phyloP scores from a whole-genome alignment of 1,140 invertebrate species.

The Ridgeia piscesae region DNA sequence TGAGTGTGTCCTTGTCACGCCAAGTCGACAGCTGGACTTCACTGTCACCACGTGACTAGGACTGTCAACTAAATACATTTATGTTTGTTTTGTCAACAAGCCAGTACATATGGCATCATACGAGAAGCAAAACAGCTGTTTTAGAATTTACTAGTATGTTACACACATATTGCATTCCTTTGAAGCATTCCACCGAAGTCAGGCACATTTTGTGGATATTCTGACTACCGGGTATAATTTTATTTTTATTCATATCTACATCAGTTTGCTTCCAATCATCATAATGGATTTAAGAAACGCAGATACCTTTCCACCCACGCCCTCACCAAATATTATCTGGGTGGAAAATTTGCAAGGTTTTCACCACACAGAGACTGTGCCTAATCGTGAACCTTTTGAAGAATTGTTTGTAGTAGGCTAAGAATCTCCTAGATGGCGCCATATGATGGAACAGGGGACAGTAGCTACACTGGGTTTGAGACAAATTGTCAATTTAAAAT shows the following conservation, averaged over 20 bases:
- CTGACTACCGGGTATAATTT: too few species aligned
- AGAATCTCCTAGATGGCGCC: background rate
- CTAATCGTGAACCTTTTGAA: too few species aligned
- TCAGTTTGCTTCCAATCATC: background rate
- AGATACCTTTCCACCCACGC: too few species aligned
- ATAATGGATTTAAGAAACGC: background rate
- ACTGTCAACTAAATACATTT: background rate
- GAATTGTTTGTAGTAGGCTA: too few species aligned
- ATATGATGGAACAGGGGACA: background rate
- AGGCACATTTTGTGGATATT: background rate
- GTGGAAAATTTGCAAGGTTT: too few species aligned
- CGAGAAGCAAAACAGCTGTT: background rate
- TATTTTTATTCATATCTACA: background rate
- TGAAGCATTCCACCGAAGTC: background rate
- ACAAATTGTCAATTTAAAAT: too few species aligned
- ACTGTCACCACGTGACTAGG: background rate
- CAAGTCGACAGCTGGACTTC: too few species aligned
- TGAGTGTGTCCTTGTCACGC: background rate
- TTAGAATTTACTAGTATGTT: background rate
- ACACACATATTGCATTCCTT: background rate
- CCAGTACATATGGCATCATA: background rate
- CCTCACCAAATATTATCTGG: too few species aligned
- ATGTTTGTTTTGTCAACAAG: background rate
- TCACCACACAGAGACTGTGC: too few species aligned
- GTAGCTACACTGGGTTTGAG: background rate